phyloP scores from a whole-genome alignment of 2,113 vertebrate genomes.

The Thermophis baileyi region DNA sequence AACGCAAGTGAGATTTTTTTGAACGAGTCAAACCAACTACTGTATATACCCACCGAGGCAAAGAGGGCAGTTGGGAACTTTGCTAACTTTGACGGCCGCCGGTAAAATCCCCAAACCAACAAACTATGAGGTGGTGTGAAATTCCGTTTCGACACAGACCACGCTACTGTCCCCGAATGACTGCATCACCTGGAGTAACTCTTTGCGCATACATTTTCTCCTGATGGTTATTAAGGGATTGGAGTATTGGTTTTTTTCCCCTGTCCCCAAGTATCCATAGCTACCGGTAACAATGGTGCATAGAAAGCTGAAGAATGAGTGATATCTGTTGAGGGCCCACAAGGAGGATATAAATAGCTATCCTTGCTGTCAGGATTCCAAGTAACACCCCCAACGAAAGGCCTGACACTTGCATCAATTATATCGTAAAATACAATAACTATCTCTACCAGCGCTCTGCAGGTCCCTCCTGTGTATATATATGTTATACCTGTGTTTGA shows the following conservation, averaged over 20 bases:
- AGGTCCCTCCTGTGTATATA: no score
- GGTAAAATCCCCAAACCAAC: background rate
- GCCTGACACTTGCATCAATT: no score
- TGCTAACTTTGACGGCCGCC: background rate
- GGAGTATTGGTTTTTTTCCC: background rate
- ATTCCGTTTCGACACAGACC: no score
- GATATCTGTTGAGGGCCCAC: background rate
- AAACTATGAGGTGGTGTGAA: background rate
- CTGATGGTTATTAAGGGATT: background rate
- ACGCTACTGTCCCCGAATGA: background rate
- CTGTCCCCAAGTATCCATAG: background rate
- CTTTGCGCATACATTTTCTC: background rate
- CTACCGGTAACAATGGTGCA: no score
- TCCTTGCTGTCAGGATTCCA: no score
- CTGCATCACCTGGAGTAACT: background rate
- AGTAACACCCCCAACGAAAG: no score
- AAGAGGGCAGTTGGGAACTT: background rate
- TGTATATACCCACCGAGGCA: background rate
- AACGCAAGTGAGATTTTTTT: background rate
- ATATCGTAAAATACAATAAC: background rate
- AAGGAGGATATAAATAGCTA: background rate
- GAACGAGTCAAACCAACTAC: background rate
- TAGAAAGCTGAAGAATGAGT: background rate
- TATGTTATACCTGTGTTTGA: conserved; percentile 91
- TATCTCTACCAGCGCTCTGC: no score